Conservation (phyloP, 1,140 invertebrate genomes). For the Probaryconus sp. region DNA sequence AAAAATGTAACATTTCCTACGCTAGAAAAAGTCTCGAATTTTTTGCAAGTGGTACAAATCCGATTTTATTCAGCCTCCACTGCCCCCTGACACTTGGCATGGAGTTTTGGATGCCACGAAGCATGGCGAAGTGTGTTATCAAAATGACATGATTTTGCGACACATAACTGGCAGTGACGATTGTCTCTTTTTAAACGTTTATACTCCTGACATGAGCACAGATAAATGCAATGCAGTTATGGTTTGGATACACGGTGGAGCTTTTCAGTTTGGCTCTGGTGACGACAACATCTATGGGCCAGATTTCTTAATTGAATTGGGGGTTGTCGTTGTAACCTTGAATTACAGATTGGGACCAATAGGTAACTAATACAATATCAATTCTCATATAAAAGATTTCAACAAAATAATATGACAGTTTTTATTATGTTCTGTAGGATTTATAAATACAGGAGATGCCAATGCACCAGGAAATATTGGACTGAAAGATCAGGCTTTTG, state of each 20-base stretch:
- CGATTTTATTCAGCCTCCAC: slow-evolving; percentile 81
- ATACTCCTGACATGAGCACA: slow-evolving; percentile 77
- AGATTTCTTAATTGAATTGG: slow-evolving; percentile 82
- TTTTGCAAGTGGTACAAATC: no score
- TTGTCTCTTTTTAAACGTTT: slow-evolving; percentile 85
- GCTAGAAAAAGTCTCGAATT: no score
- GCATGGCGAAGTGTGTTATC: slow-evolving; percentile 77
- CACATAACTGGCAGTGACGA: slow-evolving; percentile 80
- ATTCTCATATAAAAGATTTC: neutral
- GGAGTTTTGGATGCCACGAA: slow-evolving; percentile 81
- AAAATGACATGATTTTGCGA: slow-evolving; percentile 67
- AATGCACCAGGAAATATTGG: slow-evolving; percentile 43
- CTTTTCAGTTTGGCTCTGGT: slow-evolving; percentile 79
- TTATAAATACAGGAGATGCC: slow-evolving; percentile 38
- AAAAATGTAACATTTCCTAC: neutral
- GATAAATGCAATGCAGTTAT: slow-evolving; percentile 78
- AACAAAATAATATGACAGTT: neutral
- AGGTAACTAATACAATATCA: slow-evolving; percentile 70
- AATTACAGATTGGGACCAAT: slow-evolving; percentile 83
- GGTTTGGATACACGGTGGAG: slow-evolving; percentile 84
- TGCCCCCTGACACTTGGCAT: slow-evolving; percentile 80
- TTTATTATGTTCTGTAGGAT: slow-evolving; percentile 24
- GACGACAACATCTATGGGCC: slow-evolving; percentile 79
- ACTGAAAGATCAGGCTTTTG: slow-evolving; percentile 31
- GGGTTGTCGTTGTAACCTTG: slow-evolving; percentile 83